These are phyloP conservation scores for Hydractinia echinata DNA, from an alignment of 30 jellyfish, hydroid and myxozoan genomes.

Conservation along the genomic window DNA sequence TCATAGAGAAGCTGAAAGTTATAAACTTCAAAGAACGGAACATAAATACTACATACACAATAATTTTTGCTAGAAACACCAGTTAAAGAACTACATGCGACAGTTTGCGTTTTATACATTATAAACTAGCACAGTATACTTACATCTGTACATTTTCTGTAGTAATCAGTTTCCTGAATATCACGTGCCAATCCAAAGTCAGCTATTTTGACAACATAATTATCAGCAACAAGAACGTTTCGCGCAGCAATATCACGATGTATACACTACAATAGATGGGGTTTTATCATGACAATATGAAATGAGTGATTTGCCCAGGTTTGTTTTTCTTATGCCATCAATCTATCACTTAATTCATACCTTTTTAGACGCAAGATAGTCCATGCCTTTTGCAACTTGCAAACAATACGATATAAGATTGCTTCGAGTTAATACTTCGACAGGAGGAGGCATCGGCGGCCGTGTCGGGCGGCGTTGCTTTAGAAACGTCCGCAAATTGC, in stretches of 20 bases:
- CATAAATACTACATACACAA: too few relatives aligned
- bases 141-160: conserved; percentile 81
- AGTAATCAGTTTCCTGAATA: conserved; percentile 80
- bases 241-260: conserved; percentile 98
- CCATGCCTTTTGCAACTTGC: conserved; percentile 96
- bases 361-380: conserved; percentile 84
- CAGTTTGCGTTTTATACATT: too few relatives aligned
- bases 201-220: conserved; percentile 78
- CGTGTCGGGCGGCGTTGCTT: conserved; percentile 88
- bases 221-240: conserved; percentile 74
- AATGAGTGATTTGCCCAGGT: too few relatives aligned
- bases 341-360: conserved; percentile 20
- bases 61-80: too few relatives aligned
- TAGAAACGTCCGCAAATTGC: conserved; percentile 73
- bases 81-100: too few relatives aligned
- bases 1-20: background rate
- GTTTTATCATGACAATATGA: too few relatives aligned
- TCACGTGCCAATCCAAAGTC: conserved; percentile 98
- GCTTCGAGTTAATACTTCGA: conserved; percentile 45
- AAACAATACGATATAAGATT: conserved; percentile 75
- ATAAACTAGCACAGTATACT: background rate
- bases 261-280: conserved; percentile 50
- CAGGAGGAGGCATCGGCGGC: conserved; percentile 74
- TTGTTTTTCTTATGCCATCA: too few relatives aligned
- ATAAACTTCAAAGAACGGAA: too few relatives aligned